Percentiles rank a stretch among this genome's conserved stretches.
Evolutionary conservation across 2,113 vertebrate genomes (phyloP).

Genomic region (Ammodramus savannarum): DNA sequence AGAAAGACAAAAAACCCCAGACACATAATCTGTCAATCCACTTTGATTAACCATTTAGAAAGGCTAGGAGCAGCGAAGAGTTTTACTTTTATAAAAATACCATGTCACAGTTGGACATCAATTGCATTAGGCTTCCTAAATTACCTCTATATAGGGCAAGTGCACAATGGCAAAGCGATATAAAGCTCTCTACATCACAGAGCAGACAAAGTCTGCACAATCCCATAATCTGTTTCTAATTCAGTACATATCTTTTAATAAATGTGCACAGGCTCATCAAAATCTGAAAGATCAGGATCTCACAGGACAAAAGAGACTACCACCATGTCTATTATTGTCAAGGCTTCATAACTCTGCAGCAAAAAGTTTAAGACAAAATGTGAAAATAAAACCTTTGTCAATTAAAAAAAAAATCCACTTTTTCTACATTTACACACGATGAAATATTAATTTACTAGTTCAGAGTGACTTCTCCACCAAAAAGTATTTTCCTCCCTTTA

Average conservation of each 20-base stretch:
- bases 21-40: conserved; percentile 46
- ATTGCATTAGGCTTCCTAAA: background rate
- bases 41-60: conserved; percentile 30
- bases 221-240: conserved; percentile 38
- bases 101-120: background rate
- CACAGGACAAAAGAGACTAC: background rate
- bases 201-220: background rate
- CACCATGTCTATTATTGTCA: background rate
- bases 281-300: background rate
- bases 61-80: background rate
- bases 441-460: background rate
- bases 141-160: background rate
- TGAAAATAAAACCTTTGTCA: background rate
- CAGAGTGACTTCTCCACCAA: background rate
- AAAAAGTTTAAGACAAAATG: background rate
- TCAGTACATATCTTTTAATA: background rate
- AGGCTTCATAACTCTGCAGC: background rate
- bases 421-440: background rate
- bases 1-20: background rate
- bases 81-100: background rate
- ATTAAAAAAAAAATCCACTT: background rate
- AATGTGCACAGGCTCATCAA: background rate
- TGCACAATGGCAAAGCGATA: background rate
- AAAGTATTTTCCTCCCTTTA: background rate
- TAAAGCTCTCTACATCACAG: background rate